These are phyloP conservation scores for Enchytraeus crypticus DNA, from an alignment of 2,888 invertebrate species.

Conservation along the genomic window DNA sequence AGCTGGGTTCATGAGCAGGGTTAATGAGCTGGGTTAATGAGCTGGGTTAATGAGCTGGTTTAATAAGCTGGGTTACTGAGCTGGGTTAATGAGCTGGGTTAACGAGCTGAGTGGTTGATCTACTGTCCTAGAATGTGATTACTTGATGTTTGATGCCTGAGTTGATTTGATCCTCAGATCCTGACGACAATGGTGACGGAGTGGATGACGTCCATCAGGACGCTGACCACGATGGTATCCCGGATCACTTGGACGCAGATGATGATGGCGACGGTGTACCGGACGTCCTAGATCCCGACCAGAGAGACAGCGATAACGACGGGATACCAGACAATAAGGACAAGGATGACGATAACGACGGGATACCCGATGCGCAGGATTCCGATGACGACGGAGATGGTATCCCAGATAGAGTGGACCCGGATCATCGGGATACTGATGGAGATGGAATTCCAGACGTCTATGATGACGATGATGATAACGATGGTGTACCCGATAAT, in stretches of 20 bases:
- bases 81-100: too few species aligned
- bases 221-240: constrained; percentile 21
- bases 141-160: too few species aligned
- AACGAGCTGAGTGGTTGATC: too few species aligned
- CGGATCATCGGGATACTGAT: constrained; percentile 13
- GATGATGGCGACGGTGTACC: constrained; percentile 31
- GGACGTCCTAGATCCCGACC: constrained; percentile 14
- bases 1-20: too few species aligned
- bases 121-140: too few species aligned
- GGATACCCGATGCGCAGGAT: constrained; percentile 9
- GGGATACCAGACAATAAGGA: constrained; percentile 35
- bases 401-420: constrained; percentile 19
- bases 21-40: too few species aligned
- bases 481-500: constrained; percentile 27
- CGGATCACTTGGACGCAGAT: constrained; percentile 15
- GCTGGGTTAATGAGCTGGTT: too few species aligned
- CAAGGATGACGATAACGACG: constrained; percentile 13
- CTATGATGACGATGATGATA: constrained; percentile 11
- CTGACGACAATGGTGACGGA: constrained; percentile 32
- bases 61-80: too few species aligned
- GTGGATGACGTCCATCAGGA: constrained; percentile 25
- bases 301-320: constrained; percentile 32
- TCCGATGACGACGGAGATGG: constrained; percentile 21
- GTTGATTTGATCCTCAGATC: too few species aligned
- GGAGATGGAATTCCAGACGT: constrained; percentile 23